Evolutionary conservation across 53 echinoderm and acorn worm species (phyloP).

Genomic region (Henricia sp.): DNA sequence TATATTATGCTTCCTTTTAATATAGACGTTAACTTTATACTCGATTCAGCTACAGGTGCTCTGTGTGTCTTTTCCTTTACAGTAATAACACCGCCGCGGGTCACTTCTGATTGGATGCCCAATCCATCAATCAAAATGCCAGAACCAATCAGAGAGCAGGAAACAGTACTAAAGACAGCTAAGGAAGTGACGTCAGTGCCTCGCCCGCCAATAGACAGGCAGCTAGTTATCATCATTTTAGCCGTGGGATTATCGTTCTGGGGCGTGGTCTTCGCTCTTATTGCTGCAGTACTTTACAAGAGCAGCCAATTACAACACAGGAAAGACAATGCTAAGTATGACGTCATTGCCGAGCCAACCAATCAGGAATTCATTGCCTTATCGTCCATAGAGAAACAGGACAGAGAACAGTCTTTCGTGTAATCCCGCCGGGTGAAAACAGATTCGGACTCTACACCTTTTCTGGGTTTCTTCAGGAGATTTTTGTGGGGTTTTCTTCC

Average conservation of each 20-base stretch:
- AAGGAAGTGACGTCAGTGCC: slow-evolving; percentile 5
- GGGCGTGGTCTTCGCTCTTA: slow-evolving; percentile 34
- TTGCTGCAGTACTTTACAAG: slow-evolving; percentile 24
- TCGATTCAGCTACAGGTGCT: background rate
- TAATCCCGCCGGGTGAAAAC: no score
- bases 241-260: slow-evolving; percentile 40
- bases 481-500: no score
- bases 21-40: background rate
- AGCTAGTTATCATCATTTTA: slow-evolving; percentile 28
- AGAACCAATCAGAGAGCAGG: slow-evolving; percentile 4
- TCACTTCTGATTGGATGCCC: background rate
- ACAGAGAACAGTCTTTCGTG: background rate
- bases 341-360: slow-evolving; percentile 4
- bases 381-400: background rate
- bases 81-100: background rate
- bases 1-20: background rate
- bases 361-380: slow-evolving; percentile 10
- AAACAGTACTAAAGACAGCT: background rate
- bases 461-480: no score
- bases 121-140: background rate
- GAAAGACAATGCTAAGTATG: slow-evolving; percentile 16
- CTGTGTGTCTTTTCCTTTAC: background rate
- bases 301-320: slow-evolving; percentile 6
- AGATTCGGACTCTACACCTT: no score
- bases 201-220: slow-evolving; percentile 39